A percentile compares a stretch with the other conserved stretches of the same genome.
Evolutionary conservation across 2,888 invertebrate species (phyloP).

Genomic region (Tribolium freemani): DNA sequence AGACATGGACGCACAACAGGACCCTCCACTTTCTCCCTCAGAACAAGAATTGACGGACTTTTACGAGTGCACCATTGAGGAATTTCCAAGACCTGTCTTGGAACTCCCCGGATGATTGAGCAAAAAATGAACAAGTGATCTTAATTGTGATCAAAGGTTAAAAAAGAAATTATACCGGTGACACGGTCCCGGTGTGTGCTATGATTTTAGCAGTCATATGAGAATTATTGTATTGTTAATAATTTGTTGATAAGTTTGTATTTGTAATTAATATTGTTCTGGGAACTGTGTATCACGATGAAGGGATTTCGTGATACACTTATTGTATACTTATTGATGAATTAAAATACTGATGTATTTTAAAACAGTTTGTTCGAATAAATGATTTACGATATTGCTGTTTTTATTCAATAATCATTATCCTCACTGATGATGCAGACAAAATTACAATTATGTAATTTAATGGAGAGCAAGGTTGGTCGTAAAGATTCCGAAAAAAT

Average conservation of each 20-base stretch:
- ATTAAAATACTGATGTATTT: background rate
- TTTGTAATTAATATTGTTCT: background rate
- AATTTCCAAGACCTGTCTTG: conserved; percentile 75
- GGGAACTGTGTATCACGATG: background rate
- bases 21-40: conserved; percentile 69
- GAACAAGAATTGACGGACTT: conserved; percentile 77
- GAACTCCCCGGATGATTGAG: conserved; percentile 71
- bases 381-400: background rate
- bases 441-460: background rate
- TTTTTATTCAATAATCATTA: background rate
- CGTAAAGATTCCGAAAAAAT: background rate
- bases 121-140: background rate
- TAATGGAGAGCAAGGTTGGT: background rate
- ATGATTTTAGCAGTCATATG: background rate
- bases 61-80: conserved; percentile 77
- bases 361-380: background rate
- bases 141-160: background rate
- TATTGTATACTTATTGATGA: background rate
- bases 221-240: background rate
- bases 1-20: conserved; percentile 56
- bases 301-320: background rate
- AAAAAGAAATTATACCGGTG: background rate
- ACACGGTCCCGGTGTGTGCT: background rate
- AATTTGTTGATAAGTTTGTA: background rate
- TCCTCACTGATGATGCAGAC: background rate